A percentile compares a stretch with the other conserved stretches of the same genome.
Conservation (phyloP, 1,140 invertebrate genomes). For the Mercenaria mercenaria region DNA sequence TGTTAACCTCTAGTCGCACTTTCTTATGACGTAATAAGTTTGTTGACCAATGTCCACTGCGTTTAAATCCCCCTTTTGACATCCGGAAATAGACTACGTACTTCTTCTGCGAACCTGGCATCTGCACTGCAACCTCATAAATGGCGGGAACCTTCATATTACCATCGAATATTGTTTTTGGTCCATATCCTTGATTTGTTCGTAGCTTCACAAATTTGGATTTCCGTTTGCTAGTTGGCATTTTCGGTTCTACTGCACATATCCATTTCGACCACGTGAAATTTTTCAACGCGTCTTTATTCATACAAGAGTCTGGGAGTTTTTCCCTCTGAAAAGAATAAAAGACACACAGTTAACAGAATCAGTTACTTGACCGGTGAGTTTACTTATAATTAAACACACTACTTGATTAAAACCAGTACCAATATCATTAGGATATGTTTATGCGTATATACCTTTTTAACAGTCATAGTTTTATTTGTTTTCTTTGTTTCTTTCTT, state of each 20-base stretch:
- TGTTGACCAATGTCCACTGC: conserved; percentile 8
- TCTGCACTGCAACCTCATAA: conserved; percentile 68
- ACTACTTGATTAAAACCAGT: too few species aligned
- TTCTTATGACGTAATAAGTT: conserved; percentile 33
- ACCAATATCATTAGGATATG: too few species aligned
- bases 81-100: conserved; percentile 49
- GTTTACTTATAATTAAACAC: too few species aligned
- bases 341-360: background rate
- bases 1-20: conserved; percentile 7
- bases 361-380: too few species aligned
- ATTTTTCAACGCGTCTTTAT: conserved; percentile 65
- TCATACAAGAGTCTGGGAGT: conserved; percentile 27
- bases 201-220: background rate
- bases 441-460: too few species aligned
- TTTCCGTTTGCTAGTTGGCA: background rate
- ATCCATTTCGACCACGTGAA: conserved; percentile 68
- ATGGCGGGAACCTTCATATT: conserved; percentile 46
- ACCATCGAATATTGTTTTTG: conserved; percentile 45
- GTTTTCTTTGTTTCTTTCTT: background rate
- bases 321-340: conserved; percentile 58
- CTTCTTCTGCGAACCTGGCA: conserved; percentile 13
- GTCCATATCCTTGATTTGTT: conserved; percentile 11
- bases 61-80: background rate
- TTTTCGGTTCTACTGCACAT: conserved; percentile 3
- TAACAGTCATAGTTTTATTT: background rate